Percentiles rank a stretch among this genome's conserved stretches.
These are phyloP conservation scores for Quadriops clusia DNA, from an alignment of 2,888 invertebrate genomes.

Conservation along the genomic window DNA sequence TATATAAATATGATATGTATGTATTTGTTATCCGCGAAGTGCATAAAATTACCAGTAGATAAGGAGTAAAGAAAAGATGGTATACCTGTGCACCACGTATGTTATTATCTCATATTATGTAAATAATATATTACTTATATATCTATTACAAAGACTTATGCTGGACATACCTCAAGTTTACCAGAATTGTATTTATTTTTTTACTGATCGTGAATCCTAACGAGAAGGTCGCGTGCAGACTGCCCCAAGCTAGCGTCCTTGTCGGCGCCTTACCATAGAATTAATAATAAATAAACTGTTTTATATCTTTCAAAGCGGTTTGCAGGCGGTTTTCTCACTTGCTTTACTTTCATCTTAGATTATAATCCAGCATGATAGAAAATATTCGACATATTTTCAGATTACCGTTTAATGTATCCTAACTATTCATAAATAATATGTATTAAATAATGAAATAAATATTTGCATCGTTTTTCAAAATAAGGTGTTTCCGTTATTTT, in stretches of 20 bases:
- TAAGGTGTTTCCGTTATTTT: conserved; percentile 5
- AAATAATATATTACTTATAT: conserved; percentile 10
- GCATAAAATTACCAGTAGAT: too few relatives aligned
- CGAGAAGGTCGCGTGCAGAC: too few relatives aligned
- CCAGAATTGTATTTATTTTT: too few relatives aligned
- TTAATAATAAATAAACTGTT: too few relatives aligned
- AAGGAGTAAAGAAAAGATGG: too few relatives aligned
- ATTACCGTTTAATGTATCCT: conserved; percentile 39
- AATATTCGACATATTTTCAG: conserved; percentile 36
- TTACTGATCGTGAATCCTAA: too few relatives aligned
- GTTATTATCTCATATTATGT: too few relatives aligned
- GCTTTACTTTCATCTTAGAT: conserved; percentile 8
- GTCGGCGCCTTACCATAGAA: too few relatives aligned
- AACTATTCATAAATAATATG: conserved; percentile 29
- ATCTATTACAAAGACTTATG: conserved; percentile 6
- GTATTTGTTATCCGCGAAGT: conserved; percentile 30
- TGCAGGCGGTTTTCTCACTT: neutral
- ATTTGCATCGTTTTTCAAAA: conserved; percentile 37
- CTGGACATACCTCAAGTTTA: too few relatives aligned
- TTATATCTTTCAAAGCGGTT: conserved; percentile 1
- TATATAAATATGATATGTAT: conserved; percentile 31
- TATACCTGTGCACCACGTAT: too few relatives aligned
- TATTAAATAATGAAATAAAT: conserved; percentile 38
- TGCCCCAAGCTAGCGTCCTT: too few relatives aligned
- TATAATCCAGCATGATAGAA: conserved; percentile 27